Conservation (phyloP, 1,140 invertebrate genomes). For the Sogatella furcifera region DNA sequence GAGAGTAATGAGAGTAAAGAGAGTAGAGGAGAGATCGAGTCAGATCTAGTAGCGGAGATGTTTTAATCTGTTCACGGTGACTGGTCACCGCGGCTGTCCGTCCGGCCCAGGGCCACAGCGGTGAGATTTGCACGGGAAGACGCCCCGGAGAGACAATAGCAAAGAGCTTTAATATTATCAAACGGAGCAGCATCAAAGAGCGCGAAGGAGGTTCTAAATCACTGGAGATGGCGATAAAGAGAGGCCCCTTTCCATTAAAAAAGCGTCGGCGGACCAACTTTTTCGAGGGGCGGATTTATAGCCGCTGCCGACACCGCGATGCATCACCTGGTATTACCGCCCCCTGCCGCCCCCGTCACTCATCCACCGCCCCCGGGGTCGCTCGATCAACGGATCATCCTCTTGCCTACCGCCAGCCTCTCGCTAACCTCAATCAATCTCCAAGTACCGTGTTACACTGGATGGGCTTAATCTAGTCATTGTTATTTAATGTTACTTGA, state of each 20-base stretch:
- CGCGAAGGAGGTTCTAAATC: not conserved
- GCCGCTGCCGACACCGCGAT: not conserved
- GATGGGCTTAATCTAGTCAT: no score
- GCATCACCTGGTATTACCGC: not conserved
- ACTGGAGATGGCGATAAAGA: not conserved
- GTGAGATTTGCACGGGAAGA: not conserved
- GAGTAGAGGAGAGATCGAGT: no score
- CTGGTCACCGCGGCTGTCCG: not conserved
- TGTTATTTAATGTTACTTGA: no score
- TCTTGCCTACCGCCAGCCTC: no score
- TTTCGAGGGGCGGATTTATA: not conserved
- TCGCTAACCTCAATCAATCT: no score
- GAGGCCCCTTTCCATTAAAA: not conserved
- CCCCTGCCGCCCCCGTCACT: not conserved
- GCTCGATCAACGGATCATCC: not conserved
- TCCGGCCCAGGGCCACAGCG: not conserved
- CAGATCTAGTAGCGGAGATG: not conserved
- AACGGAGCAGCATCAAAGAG: not conserved
- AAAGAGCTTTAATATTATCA: not conserved
- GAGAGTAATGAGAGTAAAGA: no score
- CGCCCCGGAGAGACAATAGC: not conserved
- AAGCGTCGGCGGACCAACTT: not conserved
- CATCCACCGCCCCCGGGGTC: no score
- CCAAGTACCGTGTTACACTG: no score
- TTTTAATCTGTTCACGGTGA: conserved; percentile 1